A percentile compares a stretch with the other conserved stretches of the same genome.
These are phyloP conservation scores for Bombyx mori DNA, from an alignment of 1,140 invertebrate genomes.

Conservation along the genomic window ASM3026992v2 NC_085119.1:9605001-9605500, in stretches of 20 bases:
- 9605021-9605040: constrained; percentile 54
- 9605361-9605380: constrained; percentile 24
- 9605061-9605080: constrained; percentile 60
- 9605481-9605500: constrained; percentile 29
- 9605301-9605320: no score
- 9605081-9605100: constrained; percentile 47
- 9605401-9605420: constrained; percentile 24
- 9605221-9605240: no score
- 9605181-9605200: not conserved
- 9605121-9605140: constrained; percentile 45
- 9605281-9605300: no score
- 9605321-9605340: constrained; percentile 4
- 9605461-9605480: constrained; percentile 35
- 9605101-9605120: constrained; percentile 64
- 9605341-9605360: not conserved
- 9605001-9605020: constrained; percentile 26
- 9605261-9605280: no score
- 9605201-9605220: no score
- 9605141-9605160: constrained; percentile 48
- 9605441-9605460: constrained; percentile 28
- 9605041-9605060: constrained; percentile 66
- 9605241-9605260: no score
- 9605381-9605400: constrained; percentile 25
- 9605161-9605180: constrained; percentile 34
- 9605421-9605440: constrained; percentile 34